phyloP scores from a whole-genome alignment of 2,113 vertebrate species.

The Callospermophilus lateralis region DNA sequence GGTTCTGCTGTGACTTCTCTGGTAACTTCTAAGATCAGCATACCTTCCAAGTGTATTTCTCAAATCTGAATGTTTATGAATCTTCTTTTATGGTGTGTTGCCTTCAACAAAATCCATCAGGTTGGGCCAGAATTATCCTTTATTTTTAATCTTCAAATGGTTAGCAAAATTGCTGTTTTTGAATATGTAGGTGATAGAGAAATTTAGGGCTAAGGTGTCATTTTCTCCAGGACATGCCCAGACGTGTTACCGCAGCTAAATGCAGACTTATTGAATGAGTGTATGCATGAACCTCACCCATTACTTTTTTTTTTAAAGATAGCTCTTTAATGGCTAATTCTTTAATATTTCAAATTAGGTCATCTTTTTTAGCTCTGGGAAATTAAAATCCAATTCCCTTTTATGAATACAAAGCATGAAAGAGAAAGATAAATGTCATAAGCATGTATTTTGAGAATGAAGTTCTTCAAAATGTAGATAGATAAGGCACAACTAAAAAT shows the following conservation, averaged over 20 bases:
- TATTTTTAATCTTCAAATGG: background rate
- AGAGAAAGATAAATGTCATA: constrained; percentile 33
- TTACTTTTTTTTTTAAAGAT: background rate
- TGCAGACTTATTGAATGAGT: background rate
- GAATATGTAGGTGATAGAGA: background rate
- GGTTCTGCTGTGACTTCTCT: background rate
- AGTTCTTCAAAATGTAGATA: constrained; percentile 6
- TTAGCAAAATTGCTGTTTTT: background rate
- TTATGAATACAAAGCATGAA: constrained; percentile 37
- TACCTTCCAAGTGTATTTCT: background rate
- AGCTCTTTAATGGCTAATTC: constrained; percentile 39
- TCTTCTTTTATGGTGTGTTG: background rate
- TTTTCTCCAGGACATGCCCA: background rate
- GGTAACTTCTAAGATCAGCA: background rate
- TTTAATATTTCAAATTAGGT: constrained; percentile 60
- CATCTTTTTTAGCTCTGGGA: constrained; percentile 31
- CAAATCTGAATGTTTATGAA: background rate
- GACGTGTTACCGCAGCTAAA: background rate
- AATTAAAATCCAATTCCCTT: background rate
- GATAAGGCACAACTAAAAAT: background rate
- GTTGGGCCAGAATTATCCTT: background rate
- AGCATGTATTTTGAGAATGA: constrained; percentile 8
- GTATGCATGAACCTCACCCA: background rate
- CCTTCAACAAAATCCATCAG: background rate
- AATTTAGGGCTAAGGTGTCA: background rate